Evolutionary conservation across 2,888 invertebrate species (phyloP).

Genomic region (Eupelmus urozonus): DNA sequence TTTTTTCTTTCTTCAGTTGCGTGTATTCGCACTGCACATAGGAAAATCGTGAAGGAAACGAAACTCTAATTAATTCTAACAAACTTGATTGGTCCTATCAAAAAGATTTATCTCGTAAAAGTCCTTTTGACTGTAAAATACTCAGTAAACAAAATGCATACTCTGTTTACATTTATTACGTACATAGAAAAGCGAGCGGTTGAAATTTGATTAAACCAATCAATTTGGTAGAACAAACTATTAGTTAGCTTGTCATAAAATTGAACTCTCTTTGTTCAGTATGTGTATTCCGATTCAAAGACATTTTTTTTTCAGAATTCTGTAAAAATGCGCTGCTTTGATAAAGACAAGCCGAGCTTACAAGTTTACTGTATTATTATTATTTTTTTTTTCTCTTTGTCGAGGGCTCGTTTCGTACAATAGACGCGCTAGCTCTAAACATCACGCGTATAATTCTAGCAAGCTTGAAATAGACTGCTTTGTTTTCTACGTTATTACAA

Average conservation of each 20-base stretch:
- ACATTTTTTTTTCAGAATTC: slow-evolving; percentile 1
- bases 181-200: background rate
- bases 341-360: slow-evolving; percentile 5
- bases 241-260: background rate
- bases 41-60: slow-evolving; percentile 6
- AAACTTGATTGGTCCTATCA: slow-evolving; percentile 21
- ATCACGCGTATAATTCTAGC: background rate
- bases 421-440: background rate
- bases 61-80: slow-evolving; percentile 20
- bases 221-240: background rate
- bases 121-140: background rate
- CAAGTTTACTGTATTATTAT: background rate
- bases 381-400: background rate
- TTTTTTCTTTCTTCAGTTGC: background rate
- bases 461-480: slow-evolving; percentile 26
- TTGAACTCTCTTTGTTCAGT: slow-evolving; percentile 11
- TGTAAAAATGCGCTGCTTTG: slow-evolving; percentile 21
- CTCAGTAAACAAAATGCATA: background rate
- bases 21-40: background rate
- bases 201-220: background rate
- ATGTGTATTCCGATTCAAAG: background rate
- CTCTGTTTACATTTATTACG: background rate
- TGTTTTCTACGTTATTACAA: slow-evolving; percentile 33
- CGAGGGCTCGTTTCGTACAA: slow-evolving; percentile 5
- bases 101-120: background rate